Conservation (phyloP, 2,888 invertebrate genomes). For the Augochlorella aurata region DNA sequence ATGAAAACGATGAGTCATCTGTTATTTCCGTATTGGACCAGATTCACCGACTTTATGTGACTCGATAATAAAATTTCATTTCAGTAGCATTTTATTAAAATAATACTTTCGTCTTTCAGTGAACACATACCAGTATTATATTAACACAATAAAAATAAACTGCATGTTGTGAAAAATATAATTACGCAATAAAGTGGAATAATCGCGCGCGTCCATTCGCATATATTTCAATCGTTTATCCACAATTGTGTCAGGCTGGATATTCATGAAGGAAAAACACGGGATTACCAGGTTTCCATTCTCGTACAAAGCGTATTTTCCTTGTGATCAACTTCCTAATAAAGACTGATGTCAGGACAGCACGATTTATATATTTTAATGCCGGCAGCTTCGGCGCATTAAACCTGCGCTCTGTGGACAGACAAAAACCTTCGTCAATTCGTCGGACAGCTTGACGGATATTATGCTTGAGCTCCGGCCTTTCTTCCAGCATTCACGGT, state of each 20-base stretch:
- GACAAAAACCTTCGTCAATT: constrained; percentile 29
- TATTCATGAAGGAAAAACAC: neutral
- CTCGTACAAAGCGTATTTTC: neutral
- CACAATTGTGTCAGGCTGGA: neutral
- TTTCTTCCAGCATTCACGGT: neutral
- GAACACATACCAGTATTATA: too few relatives aligned
- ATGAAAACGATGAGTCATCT: too few relatives aligned
- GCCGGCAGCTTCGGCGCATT: neutral
- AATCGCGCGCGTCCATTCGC: too few relatives aligned
- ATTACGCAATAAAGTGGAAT: too few relatives aligned
- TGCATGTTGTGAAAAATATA: too few relatives aligned
- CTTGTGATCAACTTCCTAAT: neutral
- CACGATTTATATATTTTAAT: constrained; percentile 1
- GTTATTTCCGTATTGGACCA: too few relatives aligned
- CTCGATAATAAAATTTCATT: too few relatives aligned
- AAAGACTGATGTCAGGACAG: neutral
- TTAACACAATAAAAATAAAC: too few relatives aligned
- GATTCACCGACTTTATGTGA: too few relatives aligned
- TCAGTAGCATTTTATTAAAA: too few relatives aligned
- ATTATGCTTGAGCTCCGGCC: constrained; percentile 2
- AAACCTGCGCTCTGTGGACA: neutral
- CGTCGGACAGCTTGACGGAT: constrained; percentile 29
- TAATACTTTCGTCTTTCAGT: too few relatives aligned
- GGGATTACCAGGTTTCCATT: neutral
- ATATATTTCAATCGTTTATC: neutral